These are phyloP conservation scores for Zaprionus nigranus DNA, from an alignment of 1,140 invertebrate species.

Conservation along the genomic window DNA sequence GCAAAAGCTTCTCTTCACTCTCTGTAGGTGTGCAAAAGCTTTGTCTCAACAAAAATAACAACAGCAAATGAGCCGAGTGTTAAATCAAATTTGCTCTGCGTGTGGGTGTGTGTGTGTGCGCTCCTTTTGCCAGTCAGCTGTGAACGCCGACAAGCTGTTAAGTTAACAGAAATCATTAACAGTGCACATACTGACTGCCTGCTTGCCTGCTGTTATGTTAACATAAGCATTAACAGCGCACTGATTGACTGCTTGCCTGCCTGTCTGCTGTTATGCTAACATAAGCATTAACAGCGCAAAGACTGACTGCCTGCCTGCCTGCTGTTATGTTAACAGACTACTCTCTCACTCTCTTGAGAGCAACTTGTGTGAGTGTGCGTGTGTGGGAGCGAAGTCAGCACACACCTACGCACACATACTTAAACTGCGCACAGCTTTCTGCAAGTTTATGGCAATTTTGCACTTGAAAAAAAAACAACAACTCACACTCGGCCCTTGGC, in stretches of 20 bases:
- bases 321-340: slow-evolving; percentile 34
- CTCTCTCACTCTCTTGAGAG: slow-evolving; percentile 14
- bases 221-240: neutral
- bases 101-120: too few species aligned
- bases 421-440: slow-evolving; percentile 44
- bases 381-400: neutral
- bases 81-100: neutral
- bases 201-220: too few species aligned
- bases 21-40: slow-evolving; percentile 21
- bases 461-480: slow-evolving; percentile 64
- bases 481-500: slow-evolving; percentile 26
- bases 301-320: too few species aligned
- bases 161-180: too few species aligned
- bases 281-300: neutral
- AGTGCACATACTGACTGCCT: too few species aligned
- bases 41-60: slow-evolving; percentile 10
- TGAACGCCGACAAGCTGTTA: neutral
- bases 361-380: neutral
- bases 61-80: neutral
- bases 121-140: slow-evolving; percentile 5
- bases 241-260: too few species aligned
- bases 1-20: neutral
- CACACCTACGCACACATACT: slow-evolving; percentile 7
- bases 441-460: slow-evolving; percentile 73
- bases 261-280: neutral